Percentiles rank a stretch among this genome's conserved stretches.
These are phyloP conservation scores for Phyllopteryx taeniolatus DNA, from an alignment of 2,113 vertebrate genomes.

Conservation along the genomic window DNA sequence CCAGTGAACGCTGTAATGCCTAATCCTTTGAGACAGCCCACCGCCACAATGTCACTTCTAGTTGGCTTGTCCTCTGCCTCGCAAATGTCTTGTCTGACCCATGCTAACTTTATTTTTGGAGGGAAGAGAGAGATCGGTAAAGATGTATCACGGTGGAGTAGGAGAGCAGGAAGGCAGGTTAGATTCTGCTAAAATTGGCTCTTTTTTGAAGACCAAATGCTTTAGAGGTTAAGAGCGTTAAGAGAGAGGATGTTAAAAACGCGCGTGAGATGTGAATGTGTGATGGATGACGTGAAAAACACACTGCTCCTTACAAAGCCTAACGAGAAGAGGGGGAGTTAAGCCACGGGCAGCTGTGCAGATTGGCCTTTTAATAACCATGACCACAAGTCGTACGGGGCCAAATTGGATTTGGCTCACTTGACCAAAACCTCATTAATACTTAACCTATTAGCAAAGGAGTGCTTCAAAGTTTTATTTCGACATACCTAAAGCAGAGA, in stretches of 20 bases:
- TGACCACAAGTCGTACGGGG: conserved; percentile 58
- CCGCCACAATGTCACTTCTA: conserved; percentile 78
- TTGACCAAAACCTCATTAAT: conserved; percentile 69
- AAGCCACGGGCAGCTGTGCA: conserved; percentile 48
- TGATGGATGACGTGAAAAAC: conserved; percentile 56
- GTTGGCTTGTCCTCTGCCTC: conserved; percentile 71
- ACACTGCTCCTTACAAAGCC: conserved; percentile 35
- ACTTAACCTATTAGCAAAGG: conserved; percentile 59
- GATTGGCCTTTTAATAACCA: conserved; percentile 65
- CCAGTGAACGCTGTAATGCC: conserved; percentile 75
- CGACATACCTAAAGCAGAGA: conserved; percentile 45
- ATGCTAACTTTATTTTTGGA: conserved; percentile 54
- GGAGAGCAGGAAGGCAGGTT: conserved; percentile 32
- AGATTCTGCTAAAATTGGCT: conserved; percentile 45
- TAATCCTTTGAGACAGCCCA: conserved; percentile 79
- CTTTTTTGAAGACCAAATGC: conserved; percentile 29
- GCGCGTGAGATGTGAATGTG: conserved; percentile 34
- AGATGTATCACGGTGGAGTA: conserved; percentile 54
- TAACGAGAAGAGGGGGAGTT: conserved; percentile 23
- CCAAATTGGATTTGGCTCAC: conserved; percentile 69
- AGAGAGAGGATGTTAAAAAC: conserved; percentile 35
- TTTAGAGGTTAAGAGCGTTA: conserved; percentile 35
- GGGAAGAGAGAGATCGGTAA: conserved; percentile 20
- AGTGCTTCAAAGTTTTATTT: conserved; percentile 60
- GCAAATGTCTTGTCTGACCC: conserved; percentile 69